phyloP scores from a whole-genome alignment of 2,797 vertebrate genomes.

The Clangula hyemalis region DNA sequence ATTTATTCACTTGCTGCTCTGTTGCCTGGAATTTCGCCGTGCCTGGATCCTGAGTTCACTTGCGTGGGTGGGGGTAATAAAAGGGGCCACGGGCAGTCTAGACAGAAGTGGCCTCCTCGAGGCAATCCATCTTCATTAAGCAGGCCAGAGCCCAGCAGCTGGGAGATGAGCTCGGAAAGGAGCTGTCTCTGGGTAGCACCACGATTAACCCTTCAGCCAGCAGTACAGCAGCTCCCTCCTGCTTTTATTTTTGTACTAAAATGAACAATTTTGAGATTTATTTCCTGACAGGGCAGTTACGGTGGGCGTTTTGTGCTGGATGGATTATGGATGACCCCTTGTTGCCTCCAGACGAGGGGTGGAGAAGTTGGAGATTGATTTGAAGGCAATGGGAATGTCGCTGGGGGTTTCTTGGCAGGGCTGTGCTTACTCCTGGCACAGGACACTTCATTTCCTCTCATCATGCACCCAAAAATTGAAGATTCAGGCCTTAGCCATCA shows the following conservation, averaged over 20 bases:
- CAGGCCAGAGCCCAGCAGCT: background rate
- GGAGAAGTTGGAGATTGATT: background rate
- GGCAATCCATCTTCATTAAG: constrained; percentile 28
- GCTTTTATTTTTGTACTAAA: background rate
- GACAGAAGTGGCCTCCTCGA: constrained; percentile 14
- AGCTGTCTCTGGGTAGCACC: constrained; percentile 27
- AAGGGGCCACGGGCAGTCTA: background rate
- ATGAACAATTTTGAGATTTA: background rate
- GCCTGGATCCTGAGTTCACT: background rate
- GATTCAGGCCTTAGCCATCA: background rate
- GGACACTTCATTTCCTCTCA: background rate
- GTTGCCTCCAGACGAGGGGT: background rate
- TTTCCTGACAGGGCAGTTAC: background rate
- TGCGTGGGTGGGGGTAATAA: background rate
- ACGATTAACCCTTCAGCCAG: background rate
- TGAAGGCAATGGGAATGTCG: background rate
- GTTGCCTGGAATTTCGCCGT: background rate
- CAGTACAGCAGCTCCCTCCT: background rate
- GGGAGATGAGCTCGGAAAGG: background rate
- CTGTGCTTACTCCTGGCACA: background rate
- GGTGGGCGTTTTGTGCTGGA: background rate
- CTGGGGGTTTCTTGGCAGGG: background rate
- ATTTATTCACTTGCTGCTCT: background rate
- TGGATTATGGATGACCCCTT: background rate
- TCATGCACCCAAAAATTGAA: background rate